Conservation (phyloP, 2,888 invertebrate genomes). For the Oeneis ivallda region DNA sequence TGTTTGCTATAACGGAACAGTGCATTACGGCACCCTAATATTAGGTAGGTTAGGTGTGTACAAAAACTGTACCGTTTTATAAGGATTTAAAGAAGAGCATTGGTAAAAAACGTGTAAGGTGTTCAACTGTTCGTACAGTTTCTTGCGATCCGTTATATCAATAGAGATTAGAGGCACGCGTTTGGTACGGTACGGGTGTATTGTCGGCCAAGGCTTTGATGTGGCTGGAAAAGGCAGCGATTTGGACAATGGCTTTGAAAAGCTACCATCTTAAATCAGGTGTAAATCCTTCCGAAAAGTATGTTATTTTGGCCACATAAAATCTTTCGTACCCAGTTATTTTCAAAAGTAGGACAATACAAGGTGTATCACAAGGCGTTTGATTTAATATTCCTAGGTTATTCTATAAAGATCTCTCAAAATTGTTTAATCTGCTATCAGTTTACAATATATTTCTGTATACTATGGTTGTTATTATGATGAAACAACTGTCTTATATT, state of each 20-base stretch:
- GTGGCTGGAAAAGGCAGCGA: constrained; percentile 72
- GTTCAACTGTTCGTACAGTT: constrained; percentile 75
- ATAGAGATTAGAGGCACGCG: constrained; percentile 80
- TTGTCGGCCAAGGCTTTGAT: constrained; percentile 70
- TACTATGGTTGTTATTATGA: too few species aligned
- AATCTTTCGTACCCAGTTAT: neutral
- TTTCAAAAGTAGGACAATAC: neutral
- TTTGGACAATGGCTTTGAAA: constrained; percentile 52
- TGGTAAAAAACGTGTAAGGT: constrained; percentile 71
- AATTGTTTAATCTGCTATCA: too few species aligned
- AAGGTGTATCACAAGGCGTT: neutral
- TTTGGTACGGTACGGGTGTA: constrained; percentile 59
- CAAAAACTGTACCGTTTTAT: constrained; percentile 74
- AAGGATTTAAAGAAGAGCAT: constrained; percentile 57
- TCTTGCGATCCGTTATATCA: constrained; percentile 74
- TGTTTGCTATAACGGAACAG: constrained; percentile 69
- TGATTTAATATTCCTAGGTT: too few species aligned
- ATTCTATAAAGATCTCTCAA: too few species aligned
- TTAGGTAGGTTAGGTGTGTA: too few species aligned
- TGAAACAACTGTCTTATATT: too few species aligned
- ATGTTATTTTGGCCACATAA: neutral
- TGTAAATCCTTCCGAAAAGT: constrained; percentile 59
- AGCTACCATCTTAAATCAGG: constrained; percentile 52
- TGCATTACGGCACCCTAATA: constrained; percentile 66
- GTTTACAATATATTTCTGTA: too few species aligned